Evolutionary conservation across 2,888 invertebrate genomes (phyloP), one percentile per base, ranked within the genome.

Genomic region (Aphodius sticticus): DNA sequence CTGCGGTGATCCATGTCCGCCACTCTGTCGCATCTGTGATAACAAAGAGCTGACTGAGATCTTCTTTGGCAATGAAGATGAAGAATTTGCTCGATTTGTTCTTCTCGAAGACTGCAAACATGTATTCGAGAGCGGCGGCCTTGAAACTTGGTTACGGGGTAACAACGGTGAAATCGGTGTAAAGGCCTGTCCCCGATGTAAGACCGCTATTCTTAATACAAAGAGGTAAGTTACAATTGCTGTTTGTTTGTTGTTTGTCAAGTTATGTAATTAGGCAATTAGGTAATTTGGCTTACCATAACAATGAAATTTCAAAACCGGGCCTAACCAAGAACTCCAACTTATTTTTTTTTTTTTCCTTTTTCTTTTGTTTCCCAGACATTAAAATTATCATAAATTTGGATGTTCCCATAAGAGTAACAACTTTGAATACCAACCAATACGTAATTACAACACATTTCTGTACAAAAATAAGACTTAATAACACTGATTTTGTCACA

Each of bases 1-100:
- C 77, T 95, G 95, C 88, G 94, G 94, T n/a, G 95, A 95, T 87
- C 90, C 90, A 9, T 95, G 94, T 87, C 93, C 93, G 15, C 87
- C 87, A 38, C 84, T 92, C 77, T 95, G 95, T 88, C 87, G 90
- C 36, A 76, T 86, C 15, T 95, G 95, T 88, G 84, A 91, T 81
- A 89, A 90, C n/a, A 90, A 90, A 7, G 84, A 88, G 81, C 90
- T 92, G 85, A 90, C 84, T 12, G 84, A 86, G 12, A 84, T 90
- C 12, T 87, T 91, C 69, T 89, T 91, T 83, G 90, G 91, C 74
- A 26, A 53, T 16, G 91, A 92, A 85, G 91, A 91, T 87, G 92
- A 92, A 6, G 90, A 90, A 2, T 90, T 91, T 82, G 92, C 92
- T 74, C 89, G 87, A 90, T 92, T 92, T 83, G 87, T 92, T 38